Evolutionary conservation across 2,113 vertebrate genomes (phyloP).

Genomic region (Chionis minor): DNA sequence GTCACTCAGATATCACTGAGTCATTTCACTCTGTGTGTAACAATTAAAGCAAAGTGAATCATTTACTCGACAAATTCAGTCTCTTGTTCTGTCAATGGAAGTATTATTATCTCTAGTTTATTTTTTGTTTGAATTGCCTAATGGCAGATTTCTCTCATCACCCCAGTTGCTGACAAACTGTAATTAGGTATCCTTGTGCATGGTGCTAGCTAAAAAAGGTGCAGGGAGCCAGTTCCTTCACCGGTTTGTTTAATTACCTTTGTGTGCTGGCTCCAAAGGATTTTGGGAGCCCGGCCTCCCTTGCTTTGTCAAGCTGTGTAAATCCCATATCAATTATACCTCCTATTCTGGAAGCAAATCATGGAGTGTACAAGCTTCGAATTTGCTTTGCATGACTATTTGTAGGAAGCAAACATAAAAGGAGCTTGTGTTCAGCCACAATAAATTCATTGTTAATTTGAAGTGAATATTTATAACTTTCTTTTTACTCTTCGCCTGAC

Average conservation of each 20-base stretch:
- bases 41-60: slow-evolving; percentile 38
- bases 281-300: background rate
- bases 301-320: slow-evolving; percentile 3
- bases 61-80: slow-evolving; percentile 7
- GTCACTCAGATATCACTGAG: slow-evolving; percentile 9
- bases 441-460: slow-evolving; percentile 38
- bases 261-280: background rate
- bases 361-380: background rate
- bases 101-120: slow-evolving; percentile 3
- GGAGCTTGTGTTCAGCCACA: slow-evolving; percentile 17
- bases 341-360: slow-evolving; percentile 31
- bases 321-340: slow-evolving; percentile 29
- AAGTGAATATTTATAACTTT: slow-evolving; percentile 56
- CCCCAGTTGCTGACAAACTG: background rate
- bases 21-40: background rate
- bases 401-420: slow-evolving; percentile 35
- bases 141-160: slow-evolving; percentile 27
- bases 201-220: background rate
- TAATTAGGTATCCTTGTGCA: background rate
- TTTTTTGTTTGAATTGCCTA: slow-evolving; percentile 28
- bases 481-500: slow-evolving; percentile 8
- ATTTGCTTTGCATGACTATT: slow-evolving; percentile 41
- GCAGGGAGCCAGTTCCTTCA: background rate
- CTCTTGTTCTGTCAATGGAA: slow-evolving; percentile 18
- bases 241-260: slow-evolving; percentile 3